These are phyloP conservation scores for Otus sunia DNA, from an alignment of 2,113 vertebrate genomes.

Conservation along the genomic window DNA sequence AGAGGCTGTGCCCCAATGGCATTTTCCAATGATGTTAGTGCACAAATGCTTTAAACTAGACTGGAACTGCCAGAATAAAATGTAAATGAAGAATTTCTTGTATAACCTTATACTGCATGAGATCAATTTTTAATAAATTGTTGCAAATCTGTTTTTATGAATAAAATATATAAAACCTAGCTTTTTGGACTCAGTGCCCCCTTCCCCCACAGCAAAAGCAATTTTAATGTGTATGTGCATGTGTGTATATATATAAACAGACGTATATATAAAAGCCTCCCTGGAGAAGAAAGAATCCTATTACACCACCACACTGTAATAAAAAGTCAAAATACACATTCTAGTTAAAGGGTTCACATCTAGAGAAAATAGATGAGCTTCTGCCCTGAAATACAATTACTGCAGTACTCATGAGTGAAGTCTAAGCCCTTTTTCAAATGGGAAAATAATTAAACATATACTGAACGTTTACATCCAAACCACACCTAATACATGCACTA, in stretches of 20 bases:
- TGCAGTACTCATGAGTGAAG: not conserved
- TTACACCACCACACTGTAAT: not conserved
- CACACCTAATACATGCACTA: not conserved
- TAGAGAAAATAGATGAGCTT: not conserved
- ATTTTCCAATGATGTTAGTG: constrained; percentile 83
- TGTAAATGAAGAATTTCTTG: constrained; percentile 85
- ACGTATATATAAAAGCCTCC: not conserved
- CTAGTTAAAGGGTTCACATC: not conserved
- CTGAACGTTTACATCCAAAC: not conserved
- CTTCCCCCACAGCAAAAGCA: not conserved
- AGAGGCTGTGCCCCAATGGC: constrained; percentile 81
- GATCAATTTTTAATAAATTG: constrained; percentile 90
- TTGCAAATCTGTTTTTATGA: constrained; percentile 90
- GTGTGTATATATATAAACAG: not conserved
- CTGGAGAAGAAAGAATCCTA: not conserved
- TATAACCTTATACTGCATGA: constrained; percentile 88
- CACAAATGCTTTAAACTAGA: constrained; percentile 84
- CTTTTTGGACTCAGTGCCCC: constrained; percentile 3
- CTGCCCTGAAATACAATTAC: not conserved
- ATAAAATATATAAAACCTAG: constrained; percentile 80
- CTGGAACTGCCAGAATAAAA: constrained; percentile 83
- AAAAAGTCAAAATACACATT: not conserved
- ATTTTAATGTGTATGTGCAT: not conserved
- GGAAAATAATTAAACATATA: not conserved
- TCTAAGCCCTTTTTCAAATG: not conserved